Conservation (phyloP, 2,113 vertebrate genomes). For the Pimephales promelas region DNA sequence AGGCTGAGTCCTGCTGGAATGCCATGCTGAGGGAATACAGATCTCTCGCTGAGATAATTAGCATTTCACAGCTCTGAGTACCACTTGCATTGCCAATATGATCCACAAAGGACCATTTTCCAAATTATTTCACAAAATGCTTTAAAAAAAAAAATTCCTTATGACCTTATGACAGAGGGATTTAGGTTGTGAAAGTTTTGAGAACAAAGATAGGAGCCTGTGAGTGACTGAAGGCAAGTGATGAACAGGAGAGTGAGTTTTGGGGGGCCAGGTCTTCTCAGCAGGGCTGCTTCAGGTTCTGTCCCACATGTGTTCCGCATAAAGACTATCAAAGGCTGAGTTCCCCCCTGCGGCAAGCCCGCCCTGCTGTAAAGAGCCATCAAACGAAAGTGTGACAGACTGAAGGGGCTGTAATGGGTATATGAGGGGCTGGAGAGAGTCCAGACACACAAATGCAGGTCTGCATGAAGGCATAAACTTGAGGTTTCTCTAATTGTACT, state of each 20-base stretch:
- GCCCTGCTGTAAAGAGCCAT: conserved; percentile 63
- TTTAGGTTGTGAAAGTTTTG: not conserved
- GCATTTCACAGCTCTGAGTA: conserved; percentile 1
- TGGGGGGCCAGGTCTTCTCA: conserved; percentile 50
- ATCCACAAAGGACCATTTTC: not conserved
- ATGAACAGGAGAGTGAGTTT: conserved; percentile 16
- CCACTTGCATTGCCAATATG: not conserved
- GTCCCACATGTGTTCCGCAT: conserved; percentile 62
- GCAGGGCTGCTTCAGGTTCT: conserved; percentile 58
- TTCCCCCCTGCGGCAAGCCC: conserved; percentile 54
- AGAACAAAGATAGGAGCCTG: not conserved
- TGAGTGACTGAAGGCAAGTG: conserved; percentile 18
- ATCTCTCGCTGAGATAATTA: conserved; percentile 32
- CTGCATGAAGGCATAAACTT: conserved; percentile 47
- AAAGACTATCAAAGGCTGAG: conserved; percentile 61
- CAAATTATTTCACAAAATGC: not conserved
- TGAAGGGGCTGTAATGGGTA: conserved; percentile 58
- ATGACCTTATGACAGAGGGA: too few species aligned
- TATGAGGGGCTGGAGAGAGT: conserved; percentile 52
- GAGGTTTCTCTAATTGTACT: conserved; percentile 28
- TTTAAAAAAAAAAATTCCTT: too few species aligned
- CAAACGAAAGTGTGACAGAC: conserved; percentile 64
- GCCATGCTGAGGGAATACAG: conserved; percentile 11
- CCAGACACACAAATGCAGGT: conserved; percentile 48
- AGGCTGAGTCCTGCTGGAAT: conserved; percentile 33